These are phyloP conservation scores for Rhynchomys soricoides DNA, from an alignment of 2,113 vertebrate genomes.

Conservation along the genomic window DNA sequence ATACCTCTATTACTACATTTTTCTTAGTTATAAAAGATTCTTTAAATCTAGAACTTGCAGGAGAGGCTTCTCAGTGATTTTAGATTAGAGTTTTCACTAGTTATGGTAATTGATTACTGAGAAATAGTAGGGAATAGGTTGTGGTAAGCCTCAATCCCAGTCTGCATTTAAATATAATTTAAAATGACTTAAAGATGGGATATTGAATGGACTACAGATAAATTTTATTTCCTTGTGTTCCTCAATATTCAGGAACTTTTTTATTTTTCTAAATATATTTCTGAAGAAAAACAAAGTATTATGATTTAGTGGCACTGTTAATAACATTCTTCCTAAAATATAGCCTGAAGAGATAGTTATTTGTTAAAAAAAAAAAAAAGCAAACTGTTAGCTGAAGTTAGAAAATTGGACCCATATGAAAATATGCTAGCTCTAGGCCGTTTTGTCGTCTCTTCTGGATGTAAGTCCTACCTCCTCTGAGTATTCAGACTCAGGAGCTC, in stretches of 20 bases:
- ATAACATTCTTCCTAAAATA: slow-evolving; percentile 19
- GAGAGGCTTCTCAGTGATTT: slow-evolving; percentile 30
- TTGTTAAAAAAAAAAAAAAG: neutral
- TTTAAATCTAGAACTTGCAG: neutral
- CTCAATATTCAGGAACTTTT: neutral
- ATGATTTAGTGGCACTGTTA: neutral
- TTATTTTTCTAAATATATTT: slow-evolving; percentile 31
- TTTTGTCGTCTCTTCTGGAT: neutral
- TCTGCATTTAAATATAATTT: neutral
- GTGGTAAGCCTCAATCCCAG: neutral
- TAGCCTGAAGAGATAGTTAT: neutral
- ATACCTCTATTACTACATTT: neutral
- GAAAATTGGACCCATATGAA: neutral
- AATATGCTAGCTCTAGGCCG: neutral
- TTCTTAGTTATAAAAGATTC: neutral
- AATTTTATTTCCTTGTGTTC: slow-evolving; percentile 1
- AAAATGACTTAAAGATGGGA: neutral
- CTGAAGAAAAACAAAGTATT: slow-evolving; percentile 16
- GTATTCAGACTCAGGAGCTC: neutral
- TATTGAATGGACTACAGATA: neutral
- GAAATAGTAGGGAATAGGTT: neutral
- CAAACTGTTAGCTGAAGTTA: neutral
- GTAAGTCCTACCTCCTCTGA: neutral
- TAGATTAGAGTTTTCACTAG: neutral
- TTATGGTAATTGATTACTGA: neutral